phyloP scores from a whole-genome alignment of 2,797 vertebrate genomes.

The Erethizon dorsatum region DNA sequence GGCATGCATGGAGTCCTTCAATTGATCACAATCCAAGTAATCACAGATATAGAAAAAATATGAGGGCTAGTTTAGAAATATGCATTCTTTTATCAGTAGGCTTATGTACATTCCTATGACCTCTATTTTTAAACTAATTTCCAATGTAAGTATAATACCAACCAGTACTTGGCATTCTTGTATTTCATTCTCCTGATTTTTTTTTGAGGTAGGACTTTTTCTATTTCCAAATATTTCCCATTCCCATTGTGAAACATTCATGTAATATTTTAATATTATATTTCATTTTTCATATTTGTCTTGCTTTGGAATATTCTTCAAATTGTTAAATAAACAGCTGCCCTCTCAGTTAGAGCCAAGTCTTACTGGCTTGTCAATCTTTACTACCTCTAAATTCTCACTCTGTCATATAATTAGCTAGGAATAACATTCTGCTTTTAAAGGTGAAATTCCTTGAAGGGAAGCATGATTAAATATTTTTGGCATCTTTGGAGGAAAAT shows the following conservation, averaged over 20 bases:
- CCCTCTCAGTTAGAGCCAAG: not conserved
- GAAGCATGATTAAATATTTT: slow-evolving; percentile 53
- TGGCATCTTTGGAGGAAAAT: slow-evolving; percentile 67
- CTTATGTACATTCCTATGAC: not conserved
- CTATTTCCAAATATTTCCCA: not conserved
- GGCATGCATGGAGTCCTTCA: not conserved
- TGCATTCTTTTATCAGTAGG: not conserved
- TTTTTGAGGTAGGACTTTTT: not conserved
- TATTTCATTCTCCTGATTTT: not conserved
- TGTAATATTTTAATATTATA: not conserved
- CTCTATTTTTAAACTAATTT: not conserved
- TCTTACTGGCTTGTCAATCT: not conserved
- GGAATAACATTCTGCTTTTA: slow-evolving; percentile 48
- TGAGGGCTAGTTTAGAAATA: not conserved
- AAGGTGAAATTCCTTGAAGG: slow-evolving; percentile 68
- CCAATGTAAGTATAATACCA: not conserved
- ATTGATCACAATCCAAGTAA: not conserved
- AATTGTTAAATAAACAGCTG: not conserved
- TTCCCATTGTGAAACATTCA: not conserved
- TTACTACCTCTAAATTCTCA: not conserved
- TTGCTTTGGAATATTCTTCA: not conserved
- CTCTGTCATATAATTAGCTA: not conserved
- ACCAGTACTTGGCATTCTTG: not conserved
- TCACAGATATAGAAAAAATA: not conserved
- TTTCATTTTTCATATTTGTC: not conserved